Conservation (phyloP, 2,113 vertebrate genomes). For the Piaya cayana region DNA sequence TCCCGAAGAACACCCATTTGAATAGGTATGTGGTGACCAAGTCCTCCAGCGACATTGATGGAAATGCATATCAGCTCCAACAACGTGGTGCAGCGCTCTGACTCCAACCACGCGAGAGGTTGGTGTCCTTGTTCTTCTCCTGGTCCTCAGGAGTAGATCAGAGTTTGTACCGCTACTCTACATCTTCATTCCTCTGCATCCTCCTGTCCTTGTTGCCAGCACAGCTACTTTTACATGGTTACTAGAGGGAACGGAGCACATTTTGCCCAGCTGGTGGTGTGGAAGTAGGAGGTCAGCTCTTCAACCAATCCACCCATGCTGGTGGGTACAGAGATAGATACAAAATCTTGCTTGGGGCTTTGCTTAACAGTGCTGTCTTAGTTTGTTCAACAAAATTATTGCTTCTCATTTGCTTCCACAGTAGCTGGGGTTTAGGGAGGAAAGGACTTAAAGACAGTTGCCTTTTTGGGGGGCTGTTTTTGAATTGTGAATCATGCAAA, state of each 20-base stretch:
- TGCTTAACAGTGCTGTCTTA: not conserved
- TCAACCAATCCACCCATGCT: not conserved
- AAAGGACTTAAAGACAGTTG: not conserved
- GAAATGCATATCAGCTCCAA: not conserved
- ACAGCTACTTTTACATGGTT: not conserved
- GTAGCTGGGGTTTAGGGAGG: not conserved
- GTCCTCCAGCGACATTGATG: fast-evolving
- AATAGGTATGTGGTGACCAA: not conserved
- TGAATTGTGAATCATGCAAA: not conserved
- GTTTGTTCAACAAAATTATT: not conserved
- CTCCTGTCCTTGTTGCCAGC: not conserved
- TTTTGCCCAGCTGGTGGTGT: not conserved
- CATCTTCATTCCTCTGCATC: not conserved
- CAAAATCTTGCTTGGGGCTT: not conserved
- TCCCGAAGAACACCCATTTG: not conserved
- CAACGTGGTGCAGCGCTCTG: fast-evolving
- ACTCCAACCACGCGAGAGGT: not conserved
- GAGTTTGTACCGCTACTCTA: not conserved
- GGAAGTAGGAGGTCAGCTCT: not conserved
- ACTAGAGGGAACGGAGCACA: not conserved
- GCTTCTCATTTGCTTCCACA: not conserved
- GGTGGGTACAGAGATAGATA: not conserved
- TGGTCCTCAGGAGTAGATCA: not conserved
- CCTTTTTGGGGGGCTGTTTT: not conserved
- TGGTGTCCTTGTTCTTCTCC: not conserved